Conservation (phyloP, 2,113 vertebrate species). For the Camelus bactrianus region DNA sequence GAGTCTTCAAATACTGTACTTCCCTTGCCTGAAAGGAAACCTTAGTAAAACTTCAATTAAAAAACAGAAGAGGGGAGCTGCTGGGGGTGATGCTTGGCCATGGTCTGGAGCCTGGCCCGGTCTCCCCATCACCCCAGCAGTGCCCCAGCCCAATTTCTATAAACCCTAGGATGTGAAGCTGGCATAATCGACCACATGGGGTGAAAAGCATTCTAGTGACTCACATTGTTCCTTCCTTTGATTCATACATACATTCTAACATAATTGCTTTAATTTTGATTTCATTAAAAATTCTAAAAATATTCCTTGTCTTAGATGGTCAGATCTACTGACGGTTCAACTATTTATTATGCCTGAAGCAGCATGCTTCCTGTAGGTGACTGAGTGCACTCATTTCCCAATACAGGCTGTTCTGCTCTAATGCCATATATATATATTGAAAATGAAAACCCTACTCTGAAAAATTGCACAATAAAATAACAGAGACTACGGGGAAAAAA, state of each 20-base stretch:
- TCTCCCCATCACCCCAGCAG: neutral
- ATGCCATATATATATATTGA: neutral
- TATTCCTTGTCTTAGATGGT: neutral
- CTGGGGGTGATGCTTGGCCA: neutral
- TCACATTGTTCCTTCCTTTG: constrained; percentile 23
- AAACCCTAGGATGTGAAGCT: neutral
- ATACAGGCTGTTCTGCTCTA: neutral
- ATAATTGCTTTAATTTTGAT: constrained; percentile 12
- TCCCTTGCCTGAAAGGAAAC: neutral
- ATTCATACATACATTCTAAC: neutral
- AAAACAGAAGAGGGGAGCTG: neutral
- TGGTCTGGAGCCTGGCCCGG: neutral
- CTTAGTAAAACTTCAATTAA: neutral
- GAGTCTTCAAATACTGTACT: neutral
- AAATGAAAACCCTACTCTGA: neutral
- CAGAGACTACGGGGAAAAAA: neutral
- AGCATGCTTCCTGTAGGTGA: neutral
- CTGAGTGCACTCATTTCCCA: constrained; percentile 4
- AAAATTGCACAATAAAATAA: constrained; percentile 53
- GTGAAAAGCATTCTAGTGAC: neutral
- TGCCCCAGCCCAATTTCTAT: neutral
- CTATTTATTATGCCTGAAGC: neutral
- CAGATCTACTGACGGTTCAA: neutral
- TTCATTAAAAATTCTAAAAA: neutral
- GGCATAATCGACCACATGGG: neutral